Evolutionary conservation across 2,888 invertebrate species (phyloP).

Genomic region (Caenorhabditis sinica): DNA sequence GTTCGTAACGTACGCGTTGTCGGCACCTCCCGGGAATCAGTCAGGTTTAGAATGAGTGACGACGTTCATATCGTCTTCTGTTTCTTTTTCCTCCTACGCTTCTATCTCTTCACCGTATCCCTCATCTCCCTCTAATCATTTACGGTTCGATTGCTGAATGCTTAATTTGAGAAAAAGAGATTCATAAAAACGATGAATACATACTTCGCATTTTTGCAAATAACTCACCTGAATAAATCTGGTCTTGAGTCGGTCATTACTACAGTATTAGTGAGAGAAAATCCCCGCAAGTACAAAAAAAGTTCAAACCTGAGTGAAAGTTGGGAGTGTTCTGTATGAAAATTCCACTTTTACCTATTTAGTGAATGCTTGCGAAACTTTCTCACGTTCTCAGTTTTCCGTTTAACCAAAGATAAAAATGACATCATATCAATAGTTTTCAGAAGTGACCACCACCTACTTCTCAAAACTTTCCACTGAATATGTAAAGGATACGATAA

Average conservation of each 20-base stretch:
- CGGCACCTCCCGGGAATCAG: constrained; percentile 44
- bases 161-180: constrained; percentile 46
- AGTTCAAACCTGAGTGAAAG: background rate
- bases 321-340: too few species aligned
- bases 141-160: constrained; percentile 59
- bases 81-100: constrained; percentile 4
- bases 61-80: constrained; percentile 46
- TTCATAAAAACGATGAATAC: constrained; percentile 57
- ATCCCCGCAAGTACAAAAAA: constrained; percentile 2
- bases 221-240: constrained; percentile 7
- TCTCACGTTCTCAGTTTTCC: background rate
- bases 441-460: background rate
- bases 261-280: constrained; percentile 1
- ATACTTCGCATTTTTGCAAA: constrained; percentile 37
- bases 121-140: constrained; percentile 45
- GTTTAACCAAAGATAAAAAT: background rate
- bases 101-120: background rate
- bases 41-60: constrained; percentile 57
- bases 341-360: background rate
- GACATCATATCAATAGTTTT: constrained; percentile 14
- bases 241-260: background rate
- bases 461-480: background rate
- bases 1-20: constrained; percentile 46
- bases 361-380: background rate
- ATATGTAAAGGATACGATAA: background rate